Percentiles rank a stretch among this genome's conserved stretches.
Evolutionary conservation across 2,797 vertebrate species (phyloP).

Genomic region (Anguilla obscura): DNA sequence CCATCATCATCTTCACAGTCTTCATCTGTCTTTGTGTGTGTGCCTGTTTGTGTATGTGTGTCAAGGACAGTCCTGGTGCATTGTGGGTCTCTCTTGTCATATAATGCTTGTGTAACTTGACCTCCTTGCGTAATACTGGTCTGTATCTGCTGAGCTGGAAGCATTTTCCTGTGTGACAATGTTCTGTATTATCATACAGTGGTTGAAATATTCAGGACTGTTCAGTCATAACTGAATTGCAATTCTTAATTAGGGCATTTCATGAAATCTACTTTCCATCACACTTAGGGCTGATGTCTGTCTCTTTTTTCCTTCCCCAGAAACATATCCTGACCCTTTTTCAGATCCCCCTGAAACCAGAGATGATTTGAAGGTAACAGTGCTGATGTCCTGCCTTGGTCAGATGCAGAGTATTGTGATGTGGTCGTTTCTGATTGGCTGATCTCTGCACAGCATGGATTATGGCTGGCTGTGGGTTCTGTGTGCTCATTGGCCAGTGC

Average conservation of each 20-base stretch:
- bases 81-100: conserved; percentile 1
- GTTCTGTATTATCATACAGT: neutral
- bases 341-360: conserved; percentile 47
- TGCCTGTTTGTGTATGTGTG: neutral
- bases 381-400: neutral
- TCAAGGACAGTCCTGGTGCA: conserved; percentile 6
- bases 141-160: neutral
- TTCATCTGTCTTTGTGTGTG: conserved; percentile 20
- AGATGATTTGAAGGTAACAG: conserved; percentile 58
- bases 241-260: neutral
- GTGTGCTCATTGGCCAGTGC: neutral
- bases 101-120: neutral
- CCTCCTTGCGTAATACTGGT: neutral
- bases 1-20: conserved; percentile 17
- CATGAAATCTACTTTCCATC: neutral
- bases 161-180: neutral
- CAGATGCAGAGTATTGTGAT: neutral
- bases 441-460: neutral
- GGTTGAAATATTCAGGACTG: too few relatives aligned
- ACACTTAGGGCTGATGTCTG: neutral
- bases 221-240: neutral
- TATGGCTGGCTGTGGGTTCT: neutral
- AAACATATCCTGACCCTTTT: conserved; percentile 61
- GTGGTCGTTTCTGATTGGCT: neutral
- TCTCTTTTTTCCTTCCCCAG: conserved; percentile 49